Evolutionary conservation across 2,113 vertebrate genomes (phyloP).

Genomic region (Trachemys scripta): DNA sequence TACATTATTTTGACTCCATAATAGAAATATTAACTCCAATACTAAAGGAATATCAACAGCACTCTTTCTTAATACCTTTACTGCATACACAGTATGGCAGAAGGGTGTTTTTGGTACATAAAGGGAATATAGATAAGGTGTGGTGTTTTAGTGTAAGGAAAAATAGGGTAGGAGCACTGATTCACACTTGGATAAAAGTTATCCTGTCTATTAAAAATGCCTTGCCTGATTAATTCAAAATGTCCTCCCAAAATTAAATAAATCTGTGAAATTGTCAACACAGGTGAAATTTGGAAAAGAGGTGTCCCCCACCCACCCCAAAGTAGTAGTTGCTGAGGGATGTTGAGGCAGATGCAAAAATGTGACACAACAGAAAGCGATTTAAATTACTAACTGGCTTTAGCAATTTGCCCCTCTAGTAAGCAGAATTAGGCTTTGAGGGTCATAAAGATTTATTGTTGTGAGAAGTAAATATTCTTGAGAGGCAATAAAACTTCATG

Average conservation of each 20-base stretch:
- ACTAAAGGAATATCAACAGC: neutral
- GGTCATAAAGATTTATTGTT: neutral
- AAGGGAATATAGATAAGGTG: neutral
- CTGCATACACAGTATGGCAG: neutral
- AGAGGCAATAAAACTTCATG: neutral
- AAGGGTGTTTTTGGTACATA: neutral
- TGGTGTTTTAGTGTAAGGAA: neutral
- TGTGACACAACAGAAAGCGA: neutral
- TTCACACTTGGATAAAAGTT: neutral
- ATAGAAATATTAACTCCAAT: neutral
- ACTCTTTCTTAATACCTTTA: neutral
- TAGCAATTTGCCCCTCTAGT: neutral
- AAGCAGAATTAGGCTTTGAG: neutral
- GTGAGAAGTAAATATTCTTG: constrained; percentile 3
- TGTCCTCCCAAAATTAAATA: neutral
- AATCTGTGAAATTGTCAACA: neutral
- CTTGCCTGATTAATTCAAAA: neutral
- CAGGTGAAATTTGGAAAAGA: neutral
- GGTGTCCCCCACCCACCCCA: no score
- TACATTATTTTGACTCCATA: no score
- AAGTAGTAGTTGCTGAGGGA: neutral
- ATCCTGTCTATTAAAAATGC: neutral
- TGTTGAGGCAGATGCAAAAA: neutral
- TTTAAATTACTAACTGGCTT: neutral
- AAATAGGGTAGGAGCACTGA: neutral